Evolutionary conservation across 2,888 invertebrate species (phyloP).

Genomic region (Ischnus inquisitorius): DNA sequence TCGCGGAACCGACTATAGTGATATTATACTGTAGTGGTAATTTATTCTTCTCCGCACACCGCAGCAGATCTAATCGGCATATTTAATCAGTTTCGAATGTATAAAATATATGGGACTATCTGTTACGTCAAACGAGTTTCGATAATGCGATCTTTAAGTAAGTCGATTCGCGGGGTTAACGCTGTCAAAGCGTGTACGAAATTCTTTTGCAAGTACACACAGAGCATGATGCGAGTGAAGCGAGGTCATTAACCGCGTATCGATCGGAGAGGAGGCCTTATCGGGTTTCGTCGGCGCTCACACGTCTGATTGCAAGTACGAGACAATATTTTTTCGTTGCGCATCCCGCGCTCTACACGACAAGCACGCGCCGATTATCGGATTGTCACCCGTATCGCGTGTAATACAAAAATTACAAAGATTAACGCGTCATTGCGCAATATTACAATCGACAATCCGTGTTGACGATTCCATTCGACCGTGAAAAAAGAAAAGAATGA

Average conservation of each 20-base stretch:
- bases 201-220: slow-evolving; percentile 53
- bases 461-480: too few relatives aligned
- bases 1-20: neutral
- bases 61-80: neutral
- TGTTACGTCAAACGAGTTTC: slow-evolving; percentile 40
- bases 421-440: neutral
- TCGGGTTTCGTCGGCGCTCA: slow-evolving; percentile 65
- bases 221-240: slow-evolving; percentile 15
- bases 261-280: slow-evolving; percentile 63
- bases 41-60: neutral
- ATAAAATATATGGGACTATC: neutral
- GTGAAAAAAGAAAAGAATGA: neutral
- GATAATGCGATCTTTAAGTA: neutral
- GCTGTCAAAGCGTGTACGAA: slow-evolving; percentile 15
- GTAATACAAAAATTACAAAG: neutral
- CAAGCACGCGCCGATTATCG: neutral
- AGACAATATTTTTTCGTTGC: slow-evolving; percentile 56
- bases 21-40: neutral
- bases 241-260: slow-evolving; percentile 66
- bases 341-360: neutral
- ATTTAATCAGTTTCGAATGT: slow-evolving; percentile 11
- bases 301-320: slow-evolving; percentile 66
- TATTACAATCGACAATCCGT: too few relatives aligned
- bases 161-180: neutral
- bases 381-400: neutral